phyloP scores from a whole-genome alignment of 2,797 vertebrate genomes.

The Cottoperca gobio region DNA sequence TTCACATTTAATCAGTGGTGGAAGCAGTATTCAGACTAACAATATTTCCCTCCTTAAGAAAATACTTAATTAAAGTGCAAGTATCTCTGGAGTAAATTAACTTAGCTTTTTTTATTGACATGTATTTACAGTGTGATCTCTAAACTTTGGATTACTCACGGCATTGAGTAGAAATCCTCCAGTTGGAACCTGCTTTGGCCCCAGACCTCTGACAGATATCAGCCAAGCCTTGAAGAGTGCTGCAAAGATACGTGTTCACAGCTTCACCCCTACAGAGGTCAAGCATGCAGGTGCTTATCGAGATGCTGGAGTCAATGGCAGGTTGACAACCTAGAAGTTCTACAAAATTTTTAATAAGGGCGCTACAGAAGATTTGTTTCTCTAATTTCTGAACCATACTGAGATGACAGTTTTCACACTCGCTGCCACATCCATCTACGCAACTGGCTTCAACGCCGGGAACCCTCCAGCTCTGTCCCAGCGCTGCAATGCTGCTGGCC shows the following conservation, averaged over 20 bases:
- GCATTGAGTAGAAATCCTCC: constrained; percentile 78
- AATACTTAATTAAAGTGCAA: not conserved
- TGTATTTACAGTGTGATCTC: not conserved
- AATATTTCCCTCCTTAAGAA: not conserved
- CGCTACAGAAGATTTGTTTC: constrained; percentile 38
- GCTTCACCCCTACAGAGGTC: constrained; percentile 76
- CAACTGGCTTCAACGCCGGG: constrained; percentile 55
- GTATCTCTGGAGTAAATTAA: not conserved
- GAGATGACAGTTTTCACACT: constrained; percentile 66
- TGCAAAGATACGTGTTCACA: constrained; percentile 68
- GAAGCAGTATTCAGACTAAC: not conserved
- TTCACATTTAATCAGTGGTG: not conserved
- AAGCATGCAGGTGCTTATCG: constrained; percentile 76
- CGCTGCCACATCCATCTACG: constrained; percentile 54
- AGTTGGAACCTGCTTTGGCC: constrained; percentile 52
- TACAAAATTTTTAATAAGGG: constrained; percentile 16
- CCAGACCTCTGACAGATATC: constrained; percentile 79
- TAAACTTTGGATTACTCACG: constrained; percentile 77
- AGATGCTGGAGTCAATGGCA: constrained; percentile 48
- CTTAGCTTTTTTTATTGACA: not conserved
- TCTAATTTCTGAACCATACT: constrained; percentile 13
- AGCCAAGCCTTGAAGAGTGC: constrained; percentile 72
- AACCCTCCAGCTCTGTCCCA: constrained; percentile 83
- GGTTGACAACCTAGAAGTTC: constrained; percentile 78
- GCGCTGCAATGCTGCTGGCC: constrained; percentile 22